Base-by-base conservation (phyloP, 2,113 vertebrate genomes). In the Ictidomys tridecemlineatus region DNA sequence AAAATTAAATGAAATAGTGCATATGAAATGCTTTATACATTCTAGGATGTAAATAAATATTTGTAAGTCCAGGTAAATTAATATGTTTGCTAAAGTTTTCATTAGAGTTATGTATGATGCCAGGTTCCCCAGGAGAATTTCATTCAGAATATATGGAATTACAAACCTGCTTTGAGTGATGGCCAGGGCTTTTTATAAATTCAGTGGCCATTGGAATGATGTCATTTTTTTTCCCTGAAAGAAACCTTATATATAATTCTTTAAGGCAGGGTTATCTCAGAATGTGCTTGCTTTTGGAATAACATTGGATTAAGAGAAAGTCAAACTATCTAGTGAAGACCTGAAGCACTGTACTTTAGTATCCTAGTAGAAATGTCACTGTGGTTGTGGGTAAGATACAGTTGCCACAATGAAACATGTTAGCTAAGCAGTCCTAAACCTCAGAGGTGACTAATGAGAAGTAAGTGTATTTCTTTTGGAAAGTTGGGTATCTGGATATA, bases 181-280 rank as follows among this genome's bases (percentile, higher is more conserved):
- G 56, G 37, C 45, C 69, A n/a, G 24, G 30, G 20, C 4, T 8
- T 78, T 34, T 94, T 88, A 12, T 32, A 85, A 87, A 70, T 91
- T 85, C 61, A 72, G 2, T 91, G 45, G 37, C 8, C 61, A 20
- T n/a, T 95, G 61, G 12, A 77, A 69, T 77, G 86, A 77, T 13
- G 28, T 86, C 89, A 85, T 18, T 65, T n/a, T 51, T 87, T 89
- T 91, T 67, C 51, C 10, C 74, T 73, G 39, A 86, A 65, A 91
- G 58, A 94, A 79, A 87, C 20, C 58, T 95, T 83, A n/a, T 79
- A 42, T 94, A 9, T 91, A 76, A 94, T 93, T 93, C 28, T 45
- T 82, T 74, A 51, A 85, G 67, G 42, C 9, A 78, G 34, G 30
- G 74, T 82, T 82, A 8, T 89, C 10, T 89, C 61, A 61, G 65